These are phyloP conservation scores for Candidula unifasciata DNA, from an alignment of 2,888 invertebrate genomes.

Conservation along the genomic window DNA sequence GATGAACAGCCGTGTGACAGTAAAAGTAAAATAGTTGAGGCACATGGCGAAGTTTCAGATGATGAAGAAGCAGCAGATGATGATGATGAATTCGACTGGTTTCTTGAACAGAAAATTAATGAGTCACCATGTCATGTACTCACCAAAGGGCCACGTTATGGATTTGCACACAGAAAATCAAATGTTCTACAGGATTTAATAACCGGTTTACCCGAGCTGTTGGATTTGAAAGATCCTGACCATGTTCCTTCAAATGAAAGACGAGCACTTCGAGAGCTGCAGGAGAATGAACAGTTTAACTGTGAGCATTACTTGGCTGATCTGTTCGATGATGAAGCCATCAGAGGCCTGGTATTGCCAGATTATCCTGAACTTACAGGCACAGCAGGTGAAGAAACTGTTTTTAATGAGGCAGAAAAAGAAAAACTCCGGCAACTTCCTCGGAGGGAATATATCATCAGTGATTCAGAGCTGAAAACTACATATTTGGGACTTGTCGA, in stretches of 20 bases:
- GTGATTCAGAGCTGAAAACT: slow-evolving; percentile 80
- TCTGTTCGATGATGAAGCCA: slow-evolving; percentile 84
- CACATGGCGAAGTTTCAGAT: not conserved
- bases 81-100: slow-evolving; percentile 79
- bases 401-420: slow-evolving; percentile 81
- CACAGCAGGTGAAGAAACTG: slow-evolving; percentile 3
- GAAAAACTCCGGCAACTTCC: slow-evolving; percentile 86
- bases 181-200: slow-evolving; percentile 78
- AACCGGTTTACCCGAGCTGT: slow-evolving; percentile 84
- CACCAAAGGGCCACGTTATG: slow-evolving; percentile 80
- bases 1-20: not conserved
- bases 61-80: not conserved
- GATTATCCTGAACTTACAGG: slow-evolving; percentile 39
- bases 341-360: slow-evolving; percentile 81
- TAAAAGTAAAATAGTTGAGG: not conserved
- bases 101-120: slow-evolving; percentile 73
- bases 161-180: slow-evolving; percentile 85
- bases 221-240: slow-evolving; percentile 86
- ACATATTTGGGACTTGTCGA: slow-evolving; percentile 85
- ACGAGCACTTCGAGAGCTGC: slow-evolving; percentile 80
- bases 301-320: slow-evolving; percentile 90
- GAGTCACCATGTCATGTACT: slow-evolving; percentile 58
- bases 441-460: slow-evolving; percentile 85
- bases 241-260: slow-evolving; percentile 81
- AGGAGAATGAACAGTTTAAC: slow-evolving; percentile 84